Conservation (phyloP, 2,113 vertebrate genomes). For the Nesogale talazaci region DNA sequence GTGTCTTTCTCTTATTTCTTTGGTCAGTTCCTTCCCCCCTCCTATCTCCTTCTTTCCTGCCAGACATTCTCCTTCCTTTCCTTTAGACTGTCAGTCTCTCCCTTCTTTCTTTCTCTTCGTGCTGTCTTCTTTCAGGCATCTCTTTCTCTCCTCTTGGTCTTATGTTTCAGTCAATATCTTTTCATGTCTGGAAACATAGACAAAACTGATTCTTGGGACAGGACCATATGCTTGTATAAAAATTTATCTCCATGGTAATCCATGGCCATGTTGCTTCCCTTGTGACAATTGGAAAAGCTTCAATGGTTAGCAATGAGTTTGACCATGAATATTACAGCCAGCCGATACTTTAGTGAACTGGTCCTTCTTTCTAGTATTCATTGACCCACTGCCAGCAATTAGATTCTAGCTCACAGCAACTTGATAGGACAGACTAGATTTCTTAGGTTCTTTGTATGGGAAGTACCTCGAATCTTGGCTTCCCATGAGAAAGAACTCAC, state of each 20-base stretch:
- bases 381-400: neutral
- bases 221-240: neutral
- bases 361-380: neutral
- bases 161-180: neutral
- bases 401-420: too few species aligned
- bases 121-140: too few species aligned
- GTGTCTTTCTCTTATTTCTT: neutral
- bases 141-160: neutral
- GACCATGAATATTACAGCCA: neutral
- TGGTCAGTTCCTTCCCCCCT: accelerated
- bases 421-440: too few species aligned
- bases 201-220: neutral
- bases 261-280: neutral
- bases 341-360: neutral
- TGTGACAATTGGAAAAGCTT: neutral
- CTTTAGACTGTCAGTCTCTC: accelerated
- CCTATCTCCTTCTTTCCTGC: accelerated
- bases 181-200: conserved; percentile 3
- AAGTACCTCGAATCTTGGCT: too few species aligned
- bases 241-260: neutral
- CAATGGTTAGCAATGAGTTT: neutral
- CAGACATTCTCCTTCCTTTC: accelerated
- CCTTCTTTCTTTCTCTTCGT: accelerated
- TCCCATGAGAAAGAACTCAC: too few species aligned
- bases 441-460: too few species aligned